Base-by-base conservation (phyloP, 1,140 invertebrate species). In the Eriocheir sinensis region DNA sequence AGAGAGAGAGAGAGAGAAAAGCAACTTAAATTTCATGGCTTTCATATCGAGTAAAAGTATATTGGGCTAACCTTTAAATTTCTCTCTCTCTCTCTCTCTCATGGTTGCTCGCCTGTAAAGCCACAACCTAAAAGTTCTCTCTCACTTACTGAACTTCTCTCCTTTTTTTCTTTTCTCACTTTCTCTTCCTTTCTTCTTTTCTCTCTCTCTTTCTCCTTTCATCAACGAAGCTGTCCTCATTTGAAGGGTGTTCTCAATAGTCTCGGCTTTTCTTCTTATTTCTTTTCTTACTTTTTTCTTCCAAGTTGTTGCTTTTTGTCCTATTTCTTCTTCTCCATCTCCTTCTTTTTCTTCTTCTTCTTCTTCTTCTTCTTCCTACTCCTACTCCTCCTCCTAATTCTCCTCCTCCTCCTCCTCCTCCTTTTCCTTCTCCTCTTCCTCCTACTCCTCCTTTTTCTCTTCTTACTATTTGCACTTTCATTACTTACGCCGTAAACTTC, bases 301-400 rank as follows among this genome's bases (percentile, higher is more conserved):
- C 83, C 32, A 12, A 15, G 17, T 32, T 32, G 15, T 32, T 32
- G 15, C 32, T 86, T 86, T 32, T 32, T 36, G 21, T 86, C 32
- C 34, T 32, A 17, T 32, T 32, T 86, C 34, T 32, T 86, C 34
- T 86, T 86, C 83, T 32, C 32, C 83, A 17, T 17, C 34, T 32
- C 32, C 83, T 86, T 86, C 83, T 32, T 86, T 32, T 86, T 17
- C 83, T 32, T 86, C 83, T 86, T 86, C 32, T 32, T 86, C 83
- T 86, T 86, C 83, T 32, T 86, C 34, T 86, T 86, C 83, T 32
- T 86, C 83, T 32, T 86, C 32, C 34, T 86, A 15, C 32, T 86
- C 32, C 32, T 32, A 17, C 34, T 86, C 83, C 32, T 32, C 32
- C 15, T 86, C 15, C 12, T 17, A 36, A 86, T 86, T 17, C 12